These are phyloP conservation scores for Anadara kagoshimensis DNA, from an alignment of 1,140 invertebrate species.

Conservation along the genomic window DNA sequence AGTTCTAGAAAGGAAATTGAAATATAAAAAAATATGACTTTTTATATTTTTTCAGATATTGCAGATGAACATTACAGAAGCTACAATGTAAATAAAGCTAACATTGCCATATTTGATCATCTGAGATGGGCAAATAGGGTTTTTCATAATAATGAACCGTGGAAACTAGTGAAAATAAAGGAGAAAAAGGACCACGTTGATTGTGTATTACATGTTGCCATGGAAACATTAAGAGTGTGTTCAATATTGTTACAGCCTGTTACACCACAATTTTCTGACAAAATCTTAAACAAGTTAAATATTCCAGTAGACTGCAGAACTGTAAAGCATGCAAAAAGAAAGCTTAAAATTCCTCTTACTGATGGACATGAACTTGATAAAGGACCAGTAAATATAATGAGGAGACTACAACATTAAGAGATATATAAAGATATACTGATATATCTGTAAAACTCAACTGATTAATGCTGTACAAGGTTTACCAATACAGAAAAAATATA, in stretches of 20 bases:
- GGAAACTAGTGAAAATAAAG: conserved; percentile 83
- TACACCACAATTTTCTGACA: conserved; percentile 82
- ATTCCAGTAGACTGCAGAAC: conserved; percentile 50
- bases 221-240: conserved; percentile 82
- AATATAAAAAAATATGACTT: no score
- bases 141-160: conserved; percentile 89
- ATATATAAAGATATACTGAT: no score
- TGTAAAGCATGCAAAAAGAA: neutral
- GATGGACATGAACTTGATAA: no score
- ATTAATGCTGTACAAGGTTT: no score
- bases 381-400: no score
- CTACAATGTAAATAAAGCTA: conserved; percentile 88
- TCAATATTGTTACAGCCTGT: conserved; percentile 79
- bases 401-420: no score
- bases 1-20: no score
- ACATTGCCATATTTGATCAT: conserved; percentile 84
- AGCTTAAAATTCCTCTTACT: no score
- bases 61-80: conserved; percentile 80
- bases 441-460: no score
- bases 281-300: conserved; percentile 76
- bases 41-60: conserved; percentile 57
- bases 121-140: conserved; percentile 89
- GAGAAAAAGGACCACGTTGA: conserved; percentile 77
- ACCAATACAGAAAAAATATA: no score
- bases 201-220: conserved; percentile 84